These are phyloP conservation scores for Sylvia borin DNA, from an alignment of 2,797 vertebrate genomes.

Conservation along the genomic window DNA sequence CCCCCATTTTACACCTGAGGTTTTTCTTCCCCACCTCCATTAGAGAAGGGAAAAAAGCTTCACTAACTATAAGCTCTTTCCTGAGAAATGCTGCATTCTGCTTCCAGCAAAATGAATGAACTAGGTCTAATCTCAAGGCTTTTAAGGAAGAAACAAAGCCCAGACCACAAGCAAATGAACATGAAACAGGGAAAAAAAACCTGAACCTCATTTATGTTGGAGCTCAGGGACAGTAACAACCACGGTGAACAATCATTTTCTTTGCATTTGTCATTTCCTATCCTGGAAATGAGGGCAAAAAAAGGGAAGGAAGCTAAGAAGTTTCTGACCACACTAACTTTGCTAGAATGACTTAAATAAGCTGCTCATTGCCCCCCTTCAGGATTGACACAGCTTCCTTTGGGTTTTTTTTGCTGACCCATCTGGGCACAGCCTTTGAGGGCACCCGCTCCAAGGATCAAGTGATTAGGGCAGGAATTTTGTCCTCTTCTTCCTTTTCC, in stretches of 20 bases:
- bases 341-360: background rate
- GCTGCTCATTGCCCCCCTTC: background rate
- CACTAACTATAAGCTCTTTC: background rate
- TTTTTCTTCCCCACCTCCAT: fast-evolving
- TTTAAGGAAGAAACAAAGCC: background rate
- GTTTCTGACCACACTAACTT: background rate
- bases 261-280: background rate
- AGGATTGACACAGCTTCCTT: background rate
- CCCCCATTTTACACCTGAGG: background rate
- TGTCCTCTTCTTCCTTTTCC: background rate
- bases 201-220: background rate
- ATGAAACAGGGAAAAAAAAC: background rate
- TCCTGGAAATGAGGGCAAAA: background rate
- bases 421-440: background rate
- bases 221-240: background rate
- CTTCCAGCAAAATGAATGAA: background rate
- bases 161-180: background rate
- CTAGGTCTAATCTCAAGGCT: background rate
- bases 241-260: background rate
- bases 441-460: background rate
- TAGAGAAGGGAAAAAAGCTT: background rate
- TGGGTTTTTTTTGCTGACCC: background rate
- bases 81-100: background rate
- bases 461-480: background rate
- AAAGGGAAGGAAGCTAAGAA: background rate